Evolutionary conservation across 2,797 vertebrate genomes (phyloP), one percentile per base, ranked within the genome.

Genomic region (Lagocephalus sceleratus): DNA sequence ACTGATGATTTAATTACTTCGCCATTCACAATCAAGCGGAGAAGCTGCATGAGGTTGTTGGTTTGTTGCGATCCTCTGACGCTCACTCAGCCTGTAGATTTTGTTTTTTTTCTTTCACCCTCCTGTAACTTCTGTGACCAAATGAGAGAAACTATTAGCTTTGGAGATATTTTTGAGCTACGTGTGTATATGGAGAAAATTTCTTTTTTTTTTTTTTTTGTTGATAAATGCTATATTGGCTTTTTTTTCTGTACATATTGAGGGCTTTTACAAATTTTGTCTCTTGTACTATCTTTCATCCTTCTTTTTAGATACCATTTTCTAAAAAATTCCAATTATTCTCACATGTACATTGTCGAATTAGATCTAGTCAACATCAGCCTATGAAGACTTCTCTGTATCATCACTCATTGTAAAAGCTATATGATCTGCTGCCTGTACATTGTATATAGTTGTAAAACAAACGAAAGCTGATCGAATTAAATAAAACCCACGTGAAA

Each of bases 381-480:
- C 82, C 84, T 78, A 66, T 73, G 63, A 74, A 73, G 73, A 84
- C 82, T 54, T 83, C 71, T 77, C 77, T 87, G 83, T 88, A 80
- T 87, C 86, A 83, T 86, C 88, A 82, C 83, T 87, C 83, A 73
- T 78, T 83, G 87, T 87, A 82, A 89, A 87, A 86, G 85, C 83
- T 89, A 85, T 89, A 88, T 87, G 81, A 88, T 90, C 89, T 90
- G 89, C 88, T 91, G 86, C 90, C 88, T 93, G 91, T 93, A 92
- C 86, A 92, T 92, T 93, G 92, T 92, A 92, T 88, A 93, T 92
- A 92, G 86, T 90, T 93, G 90, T 92, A 92, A 91, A 92, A 89
- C 79, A 82, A 85, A 81, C 77, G 40, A 83, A 73, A 85, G 79
- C 81, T 85, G 87, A 88, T 90, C 82, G 85, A 87, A 89, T 86